phyloP scores from a whole-genome alignment of 2,113 vertebrate genomes.

The Psophia crepitans region DNA sequence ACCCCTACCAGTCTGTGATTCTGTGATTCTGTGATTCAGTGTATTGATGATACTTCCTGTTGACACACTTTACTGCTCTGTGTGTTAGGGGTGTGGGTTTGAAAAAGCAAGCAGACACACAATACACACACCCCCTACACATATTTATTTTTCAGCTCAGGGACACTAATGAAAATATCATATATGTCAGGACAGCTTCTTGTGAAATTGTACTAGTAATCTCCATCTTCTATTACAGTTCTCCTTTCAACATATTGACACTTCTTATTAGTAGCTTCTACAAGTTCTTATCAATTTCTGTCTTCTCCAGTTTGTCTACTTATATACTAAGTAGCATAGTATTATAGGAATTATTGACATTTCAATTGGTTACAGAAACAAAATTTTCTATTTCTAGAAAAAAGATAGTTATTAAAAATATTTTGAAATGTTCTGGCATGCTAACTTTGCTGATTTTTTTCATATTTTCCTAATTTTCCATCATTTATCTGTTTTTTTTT shows the following conservation, averaged over 20 bases:
- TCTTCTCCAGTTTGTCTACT: neutral
- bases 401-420: neutral
- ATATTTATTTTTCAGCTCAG: neutral
- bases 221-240: neutral
- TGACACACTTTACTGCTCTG: neutral
- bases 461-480: neutral
- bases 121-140: neutral
- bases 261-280: neutral
- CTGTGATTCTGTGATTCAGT: no score
- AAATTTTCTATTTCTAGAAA: neutral
- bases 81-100: neutral
- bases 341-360: neutral
- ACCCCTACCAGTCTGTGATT: no score
- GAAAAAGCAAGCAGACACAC: neutral
- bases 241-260: neutral
- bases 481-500: neutral
- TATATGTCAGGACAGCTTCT: neutral
- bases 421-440: neutral
- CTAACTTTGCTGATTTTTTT: neutral
- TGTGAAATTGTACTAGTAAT: neutral
- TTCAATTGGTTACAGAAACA: neutral
- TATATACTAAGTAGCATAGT: neutral
- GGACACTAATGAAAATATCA: neutral
- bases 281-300: neutral
- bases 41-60: neutral